Conservation (phyloP, 2,113 vertebrate species). For the Entosphenus tridentatus region DNA sequence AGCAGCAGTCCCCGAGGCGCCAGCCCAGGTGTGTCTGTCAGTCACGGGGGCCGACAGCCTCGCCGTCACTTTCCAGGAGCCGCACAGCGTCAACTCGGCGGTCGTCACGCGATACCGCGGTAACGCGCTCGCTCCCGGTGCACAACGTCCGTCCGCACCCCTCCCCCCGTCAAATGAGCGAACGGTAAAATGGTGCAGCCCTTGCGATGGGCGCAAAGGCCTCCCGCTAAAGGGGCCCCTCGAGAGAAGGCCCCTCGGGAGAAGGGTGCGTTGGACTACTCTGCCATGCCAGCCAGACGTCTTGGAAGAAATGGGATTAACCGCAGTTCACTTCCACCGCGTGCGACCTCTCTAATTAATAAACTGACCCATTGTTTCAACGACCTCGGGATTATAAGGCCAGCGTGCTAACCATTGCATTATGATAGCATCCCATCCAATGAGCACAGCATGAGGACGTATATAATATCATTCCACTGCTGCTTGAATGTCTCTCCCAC, state of each 20-base stretch:
- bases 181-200: accelerated
- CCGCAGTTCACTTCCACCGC: too few species aligned
- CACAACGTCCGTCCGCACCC: not conserved
- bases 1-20: slow-evolving; percentile 42
- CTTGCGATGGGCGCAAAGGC: accelerated
- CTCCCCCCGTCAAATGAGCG: not conserved
- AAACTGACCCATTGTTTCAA: too few species aligned
- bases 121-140: slow-evolving; percentile 13
- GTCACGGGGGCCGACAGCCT: slow-evolving; percentile 46
- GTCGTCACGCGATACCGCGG: slow-evolving; percentile 69
- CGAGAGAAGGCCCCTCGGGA: accelerated
- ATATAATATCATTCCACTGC: too few species aligned
- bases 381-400: too few species aligned
- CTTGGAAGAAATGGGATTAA: too few species aligned
- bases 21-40: slow-evolving; percentile 30
- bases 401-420: too few species aligned
- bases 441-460: too few species aligned
- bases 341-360: too few species aligned
- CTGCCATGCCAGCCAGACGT: too few species aligned
- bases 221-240: not conserved
- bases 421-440: too few species aligned
- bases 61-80: slow-evolving; percentile 49
- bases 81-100: slow-evolving; percentile 42
- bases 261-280: not conserved
- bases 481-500: too few species aligned